These are phyloP conservation scores for Stylophora pistillata DNA, from an alignment of 64 coral and sea anemone species.

Conservation along the genomic window DNA sequence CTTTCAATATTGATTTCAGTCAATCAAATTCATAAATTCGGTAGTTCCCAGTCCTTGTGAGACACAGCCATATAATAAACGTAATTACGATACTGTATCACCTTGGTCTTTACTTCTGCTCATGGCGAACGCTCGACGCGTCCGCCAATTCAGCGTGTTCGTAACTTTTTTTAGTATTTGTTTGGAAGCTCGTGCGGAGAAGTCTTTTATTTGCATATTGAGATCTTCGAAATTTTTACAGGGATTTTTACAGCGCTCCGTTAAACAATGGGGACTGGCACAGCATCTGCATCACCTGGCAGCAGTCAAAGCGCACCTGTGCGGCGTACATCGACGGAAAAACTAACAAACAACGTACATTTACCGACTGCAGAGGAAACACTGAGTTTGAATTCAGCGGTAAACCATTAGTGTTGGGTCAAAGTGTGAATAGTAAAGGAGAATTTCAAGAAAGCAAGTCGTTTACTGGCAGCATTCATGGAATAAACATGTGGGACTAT, in stretches of 20 bases:
- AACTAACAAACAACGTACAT: not conserved
- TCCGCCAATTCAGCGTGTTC: too few species aligned
- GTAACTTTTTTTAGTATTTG: too few species aligned
- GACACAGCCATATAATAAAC: too few species aligned
- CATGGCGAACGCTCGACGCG: too few species aligned
- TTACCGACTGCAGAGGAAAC: not conserved
- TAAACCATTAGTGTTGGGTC: not conserved
- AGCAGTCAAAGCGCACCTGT: not conserved
- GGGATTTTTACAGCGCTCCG: not conserved
- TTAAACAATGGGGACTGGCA: not conserved
- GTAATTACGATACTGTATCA: too few species aligned
- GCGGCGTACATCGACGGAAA: conserved; percentile 14
- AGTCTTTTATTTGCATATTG: too few species aligned
- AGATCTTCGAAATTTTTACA: not conserved
- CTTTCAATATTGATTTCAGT: too few species aligned
- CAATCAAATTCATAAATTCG: too few species aligned
- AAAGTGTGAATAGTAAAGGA: not conserved
- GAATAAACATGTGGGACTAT: conserved; percentile 11
- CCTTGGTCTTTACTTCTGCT: too few species aligned
- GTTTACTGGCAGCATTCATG: not conserved
- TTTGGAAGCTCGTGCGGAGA: too few species aligned
- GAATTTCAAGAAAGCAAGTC: not conserved
- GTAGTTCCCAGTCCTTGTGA: too few species aligned
- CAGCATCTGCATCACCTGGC: conserved; percentile 4
- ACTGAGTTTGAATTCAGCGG: not conserved